Evolutionary conservation across 2,113 vertebrate genomes (phyloP), one percentile per base, ranked within the genome.

Genomic region (Cromileptes altivelis): DNA sequence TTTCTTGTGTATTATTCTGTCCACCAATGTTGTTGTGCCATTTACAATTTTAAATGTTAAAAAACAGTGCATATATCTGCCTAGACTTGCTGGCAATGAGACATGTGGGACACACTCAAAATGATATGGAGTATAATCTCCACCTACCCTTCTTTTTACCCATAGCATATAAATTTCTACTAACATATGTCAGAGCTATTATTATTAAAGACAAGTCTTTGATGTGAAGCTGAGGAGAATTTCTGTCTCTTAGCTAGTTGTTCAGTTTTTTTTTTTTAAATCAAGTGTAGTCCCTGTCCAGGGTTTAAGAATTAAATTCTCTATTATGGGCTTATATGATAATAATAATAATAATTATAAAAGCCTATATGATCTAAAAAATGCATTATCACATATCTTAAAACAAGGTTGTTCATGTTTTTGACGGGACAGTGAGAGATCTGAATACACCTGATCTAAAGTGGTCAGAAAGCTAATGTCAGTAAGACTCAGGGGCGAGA

Each of bases 101-200:
- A 61, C 75, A 78, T 74, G 65, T 63, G 53, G 80, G 57, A 84
- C 65, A 84, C 65, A 79, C 49, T 65, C 19, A 65, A 81, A 87
- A n/a, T 70, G 37, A 77, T 80, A 75, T 4, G 47, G 49, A 55
- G 57, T 70, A 47, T 83, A 78, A 85, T 80, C 69, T 84, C 74
- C 56, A 63, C 67, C 80, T 63, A 86, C 58, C 7, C 78, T 69
- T 58, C 17, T 70, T 69, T 57, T 64, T 1, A 8, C 64, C 70
- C 27, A 19, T n/a, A 75, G 55, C 58, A 60, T 57, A 77, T 52
- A 19, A 0, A 75, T 80, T 62, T 82, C 53, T 81, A 74, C 56
- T 49, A 75, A 57, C 47, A 49, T 23, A 75, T 49, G 68, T 76
- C 80, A 79, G 79, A 83, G 72, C 70, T 70, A 25, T 76, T 81